These are phyloP conservation scores for Mesoclemmys tuberculata DNA, from an alignment of 2,113 vertebrate species.

Conservation along the genomic window DNA sequence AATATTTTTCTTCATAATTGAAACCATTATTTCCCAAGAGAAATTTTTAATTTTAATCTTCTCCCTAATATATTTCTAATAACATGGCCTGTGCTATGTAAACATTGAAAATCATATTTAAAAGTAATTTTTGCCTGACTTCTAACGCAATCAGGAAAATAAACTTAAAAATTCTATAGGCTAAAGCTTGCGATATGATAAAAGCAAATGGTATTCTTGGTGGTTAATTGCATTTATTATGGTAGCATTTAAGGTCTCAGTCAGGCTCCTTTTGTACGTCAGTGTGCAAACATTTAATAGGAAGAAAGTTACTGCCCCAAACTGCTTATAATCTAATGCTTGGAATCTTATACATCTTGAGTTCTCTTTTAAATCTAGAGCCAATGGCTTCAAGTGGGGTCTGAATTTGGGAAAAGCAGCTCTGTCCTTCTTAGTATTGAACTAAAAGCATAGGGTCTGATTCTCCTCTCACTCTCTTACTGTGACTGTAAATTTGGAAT, in stretches of 20 bases:
- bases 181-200: background rate
- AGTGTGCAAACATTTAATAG: background rate
- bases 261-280: background rate
- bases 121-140: background rate
- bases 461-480: background rate
- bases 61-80: background rate
- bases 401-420: background rate
- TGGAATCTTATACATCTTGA: background rate
- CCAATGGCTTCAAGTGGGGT: background rate
- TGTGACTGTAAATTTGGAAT: rapidly evolving
- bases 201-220: background rate
- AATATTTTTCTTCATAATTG: background rate
- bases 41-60: background rate
- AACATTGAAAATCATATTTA: background rate
- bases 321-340: background rate
- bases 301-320: background rate
- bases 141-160: background rate
- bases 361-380: background rate
- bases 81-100: background rate
- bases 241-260: background rate
- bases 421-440: background rate
- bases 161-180: background rate
- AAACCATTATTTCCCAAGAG: background rate
- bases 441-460: background rate
- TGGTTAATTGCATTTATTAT: background rate